Conservation (phyloP, 2,113 vertebrate genomes). For the Xenopus tropicalis region DNA sequence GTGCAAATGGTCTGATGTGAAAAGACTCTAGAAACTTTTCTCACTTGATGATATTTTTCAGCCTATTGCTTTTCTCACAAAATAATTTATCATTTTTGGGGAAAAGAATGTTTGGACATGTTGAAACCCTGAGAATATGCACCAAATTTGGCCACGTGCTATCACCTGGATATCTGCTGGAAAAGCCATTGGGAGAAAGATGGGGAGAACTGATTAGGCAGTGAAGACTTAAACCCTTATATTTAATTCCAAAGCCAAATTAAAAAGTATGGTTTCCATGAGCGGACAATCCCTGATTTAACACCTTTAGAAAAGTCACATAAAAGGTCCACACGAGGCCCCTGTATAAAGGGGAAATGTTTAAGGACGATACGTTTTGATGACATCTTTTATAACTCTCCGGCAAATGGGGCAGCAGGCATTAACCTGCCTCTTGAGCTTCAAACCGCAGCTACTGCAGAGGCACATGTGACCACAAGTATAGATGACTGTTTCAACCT, state of each 20-base stretch:
- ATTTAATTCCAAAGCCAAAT: background rate
- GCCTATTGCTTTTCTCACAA: background rate
- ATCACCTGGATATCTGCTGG: background rate
- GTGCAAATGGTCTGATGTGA: no score
- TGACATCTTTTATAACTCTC: slow-evolving; percentile 94
- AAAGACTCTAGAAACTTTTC: no score
- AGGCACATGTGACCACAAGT: slow-evolving; percentile 98
- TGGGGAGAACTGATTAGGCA: background rate
- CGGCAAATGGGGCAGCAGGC: slow-evolving; percentile 97
- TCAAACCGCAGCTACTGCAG: slow-evolving; percentile 90
- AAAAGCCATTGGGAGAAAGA: background rate
- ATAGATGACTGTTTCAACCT: slow-evolving; percentile 98
- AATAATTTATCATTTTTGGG: no score
- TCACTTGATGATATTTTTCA: background rate
- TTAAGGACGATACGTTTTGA: slow-evolving; percentile 96
- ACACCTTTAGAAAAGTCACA: slow-evolving; percentile 1
- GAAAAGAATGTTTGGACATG: slow-evolving; percentile 16
- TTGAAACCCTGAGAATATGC: slow-evolving; percentile 31
- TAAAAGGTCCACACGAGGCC: background rate
- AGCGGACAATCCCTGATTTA: slow-evolving; percentile 23
- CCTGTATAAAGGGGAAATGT: background rate
- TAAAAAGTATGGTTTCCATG: slow-evolving; percentile 13
- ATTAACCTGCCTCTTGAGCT: slow-evolving; percentile 88
- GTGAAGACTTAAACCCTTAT: slow-evolving; percentile 3
- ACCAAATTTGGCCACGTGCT: slow-evolving; percentile 1